Base-by-base conservation (phyloP, 2,797 vertebrate species). In the Neopelma chrysocephalum region DNA sequence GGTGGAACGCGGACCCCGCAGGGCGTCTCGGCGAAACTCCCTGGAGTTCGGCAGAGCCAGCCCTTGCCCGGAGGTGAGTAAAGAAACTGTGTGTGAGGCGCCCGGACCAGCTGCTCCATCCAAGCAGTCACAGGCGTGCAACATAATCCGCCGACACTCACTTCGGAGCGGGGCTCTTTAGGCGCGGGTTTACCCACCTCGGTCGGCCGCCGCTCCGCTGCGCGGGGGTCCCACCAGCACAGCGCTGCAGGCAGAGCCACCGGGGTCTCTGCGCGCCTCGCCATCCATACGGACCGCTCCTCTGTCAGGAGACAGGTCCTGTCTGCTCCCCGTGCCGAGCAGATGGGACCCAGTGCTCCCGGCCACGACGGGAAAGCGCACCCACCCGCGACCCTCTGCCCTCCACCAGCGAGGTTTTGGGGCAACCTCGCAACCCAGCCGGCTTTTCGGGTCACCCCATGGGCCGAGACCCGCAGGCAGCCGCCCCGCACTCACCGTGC, bases 401-500 rank as follows among this genome's bases (percentile, higher is more conserved):
- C 32, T 21, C 27, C 21, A 17, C 34, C 48, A 2, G 4, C 6
- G 20, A 25, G 21, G 4, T 11, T 23, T 9, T 0, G n/a, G 17
- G 43, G 2, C 4, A 10, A 26, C 13, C 62, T 23, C 38, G 18
- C 50, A 23, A 12, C 25, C 11, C 72, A 5, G 51, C 54, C 62
- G 22, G 77, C 53, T 56, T 34, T 17, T 4, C 19, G 86, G 58
- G 62, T 29, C 94, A 34, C 29, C 29, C 32, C 22, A 18, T 17
- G 61, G 43, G 9, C 78, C 47, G 77, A 50, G 80, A 48, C 29
- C 19, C 16, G 23, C 42, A 4, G 47, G 47, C 68, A 42, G 72
- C 47, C 38, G 38, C 27, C n/a, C 31, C 42, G n/a, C 65, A 97
- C 98, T 98, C 97, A 98, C 98, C 98, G 62, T 97, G 97, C 79